Percentiles rank a stretch among this genome's conserved stretches.
These are phyloP conservation scores for Pachypsylla venusta DNA, from an alignment of 1,140 invertebrate species.

Conservation along the genomic window DNA sequence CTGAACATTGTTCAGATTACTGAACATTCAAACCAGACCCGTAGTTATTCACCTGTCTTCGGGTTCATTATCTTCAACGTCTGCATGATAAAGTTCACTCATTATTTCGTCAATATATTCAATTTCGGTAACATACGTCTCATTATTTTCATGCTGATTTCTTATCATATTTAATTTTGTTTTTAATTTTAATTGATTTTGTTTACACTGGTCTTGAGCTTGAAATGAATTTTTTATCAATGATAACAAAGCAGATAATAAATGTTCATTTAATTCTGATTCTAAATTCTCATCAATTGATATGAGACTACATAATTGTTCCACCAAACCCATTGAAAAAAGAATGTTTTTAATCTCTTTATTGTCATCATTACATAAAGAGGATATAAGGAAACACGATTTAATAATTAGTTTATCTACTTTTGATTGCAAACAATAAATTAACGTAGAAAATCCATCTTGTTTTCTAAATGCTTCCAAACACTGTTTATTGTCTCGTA, in stretches of 20 bases:
- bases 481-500: slow-evolving; percentile 11
- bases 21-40: no score
- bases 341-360: background rate
- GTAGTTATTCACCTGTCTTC: no score
- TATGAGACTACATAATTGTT: background rate
- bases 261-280: background rate
- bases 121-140: background rate
- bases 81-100: no score
- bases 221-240: background rate
- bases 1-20: no score
- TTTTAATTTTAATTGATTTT: background rate
- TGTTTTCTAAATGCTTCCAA: slow-evolving; percentile 15
- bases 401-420: slow-evolving; percentile 13
- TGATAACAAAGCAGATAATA: background rate
- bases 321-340: background rate
- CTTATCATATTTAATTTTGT: background rate
- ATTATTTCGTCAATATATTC: background rate
- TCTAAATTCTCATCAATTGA: background rate
- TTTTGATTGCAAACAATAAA: slow-evolving; percentile 12
- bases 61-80: background rate
- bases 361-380: background rate
- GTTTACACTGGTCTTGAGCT: background rate
- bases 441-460: slow-evolving; percentile 16
- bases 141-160: background rate
- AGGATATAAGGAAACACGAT: background rate